A percentile compares a stretch with the other conserved stretches of the same genome.
These are phyloP conservation scores for Microhierax caerulescens DNA, from an alignment of 2,797 vertebrate species.

Conservation along the genomic window DNA sequence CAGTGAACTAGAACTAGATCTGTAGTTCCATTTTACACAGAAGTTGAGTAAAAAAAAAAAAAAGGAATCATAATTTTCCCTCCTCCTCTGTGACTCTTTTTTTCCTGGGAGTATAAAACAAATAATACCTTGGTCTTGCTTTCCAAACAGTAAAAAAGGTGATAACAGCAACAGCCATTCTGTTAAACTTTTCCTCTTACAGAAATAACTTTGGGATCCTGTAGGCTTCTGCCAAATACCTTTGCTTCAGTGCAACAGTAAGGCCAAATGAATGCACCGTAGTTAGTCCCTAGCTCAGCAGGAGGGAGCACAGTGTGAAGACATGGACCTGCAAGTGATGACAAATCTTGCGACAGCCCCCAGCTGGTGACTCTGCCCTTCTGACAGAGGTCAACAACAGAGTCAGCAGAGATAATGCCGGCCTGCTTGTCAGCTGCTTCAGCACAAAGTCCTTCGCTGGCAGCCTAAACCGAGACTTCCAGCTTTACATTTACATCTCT, in stretches of 20 bases:
- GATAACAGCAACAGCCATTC: not conserved
- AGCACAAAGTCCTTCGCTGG: not conserved
- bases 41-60: not conserved
- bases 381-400: slow-evolving; percentile 47
- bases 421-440: slow-evolving; percentile 18
- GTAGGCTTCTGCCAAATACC: not conserved
- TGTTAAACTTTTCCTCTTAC: not conserved
- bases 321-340: slow-evolving; percentile 1
- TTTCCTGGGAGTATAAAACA: not conserved
- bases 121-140: not conserved
- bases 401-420: slow-evolving; percentile 31
- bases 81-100: not conserved
- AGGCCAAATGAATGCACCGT: not conserved
- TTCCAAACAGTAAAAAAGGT: not conserved
- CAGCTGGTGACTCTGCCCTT: slow-evolving; percentile 33
- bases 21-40: not conserved
- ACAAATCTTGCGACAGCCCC: slow-evolving; percentile 40
- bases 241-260: not conserved
- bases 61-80: not conserved
- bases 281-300: slow-evolving; percentile 35
- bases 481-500: not conserved
- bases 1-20: not conserved
- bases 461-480: not conserved
- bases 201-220: not conserved
- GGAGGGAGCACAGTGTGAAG: not conserved